phyloP scores from a whole-genome alignment of 2,797 vertebrate genomes.

The Myotis findleyi region DNA sequence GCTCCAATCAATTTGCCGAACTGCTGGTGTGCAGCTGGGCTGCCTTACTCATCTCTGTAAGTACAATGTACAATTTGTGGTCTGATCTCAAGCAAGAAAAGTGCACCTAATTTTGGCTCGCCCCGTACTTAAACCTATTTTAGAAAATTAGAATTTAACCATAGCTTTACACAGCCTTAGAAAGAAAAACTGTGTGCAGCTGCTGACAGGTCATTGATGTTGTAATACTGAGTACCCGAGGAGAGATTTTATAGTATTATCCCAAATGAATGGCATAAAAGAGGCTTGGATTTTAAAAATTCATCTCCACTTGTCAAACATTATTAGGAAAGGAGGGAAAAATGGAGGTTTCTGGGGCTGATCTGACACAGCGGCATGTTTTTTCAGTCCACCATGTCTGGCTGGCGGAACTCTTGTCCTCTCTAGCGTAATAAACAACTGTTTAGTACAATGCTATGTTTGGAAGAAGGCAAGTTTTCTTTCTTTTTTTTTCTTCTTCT shows the following conservation, averaged over 20 bases:
- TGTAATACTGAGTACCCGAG: slow-evolving; percentile 58
- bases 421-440: slow-evolving; percentile 61
- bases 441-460: slow-evolving; percentile 66
- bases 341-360: slow-evolving; percentile 57
- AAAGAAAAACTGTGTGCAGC: slow-evolving; percentile 67
- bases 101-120: slow-evolving; percentile 66
- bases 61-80: slow-evolving; percentile 72
- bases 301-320: slow-evolving; percentile 73
- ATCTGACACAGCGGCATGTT: slow-evolving; percentile 29
- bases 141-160: slow-evolving; percentile 75
- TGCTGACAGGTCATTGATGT: slow-evolving; percentile 74
- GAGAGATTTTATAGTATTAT: slow-evolving; percentile 62
- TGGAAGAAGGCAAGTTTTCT: slow-evolving; percentile 71
- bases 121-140: slow-evolving; percentile 72
- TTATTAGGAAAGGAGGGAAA: slow-evolving; percentile 67
- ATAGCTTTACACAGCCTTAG: slow-evolving; percentile 75
- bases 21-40: slow-evolving; percentile 58
- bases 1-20: slow-evolving; percentile 76
- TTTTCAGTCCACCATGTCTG: slow-evolving; percentile 57
- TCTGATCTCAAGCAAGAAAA: slow-evolving; percentile 71
- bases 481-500: neutral
- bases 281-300: slow-evolving; percentile 73
- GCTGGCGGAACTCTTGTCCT: slow-evolving; percentile 36
- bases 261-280: slow-evolving; percentile 68
- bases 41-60: slow-evolving; percentile 75